These are phyloP conservation scores for Myotis lucifugus DNA, from an alignment of 2,113 vertebrate genomes.

Conservation along the genomic window DNA sequence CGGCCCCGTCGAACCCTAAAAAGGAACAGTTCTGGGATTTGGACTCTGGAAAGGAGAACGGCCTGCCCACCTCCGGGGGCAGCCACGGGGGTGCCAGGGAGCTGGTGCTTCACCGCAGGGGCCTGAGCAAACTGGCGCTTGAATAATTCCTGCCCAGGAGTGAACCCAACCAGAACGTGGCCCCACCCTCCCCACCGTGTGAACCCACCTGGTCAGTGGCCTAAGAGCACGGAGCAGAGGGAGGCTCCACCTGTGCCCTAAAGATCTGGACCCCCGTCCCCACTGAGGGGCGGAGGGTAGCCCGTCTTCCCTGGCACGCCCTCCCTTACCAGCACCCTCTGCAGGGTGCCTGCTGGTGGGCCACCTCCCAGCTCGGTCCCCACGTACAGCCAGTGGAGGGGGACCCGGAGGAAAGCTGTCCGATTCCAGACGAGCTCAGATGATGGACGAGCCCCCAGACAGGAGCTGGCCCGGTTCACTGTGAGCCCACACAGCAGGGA, in stretches of 20 bases:
- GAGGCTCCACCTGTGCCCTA: accelerated
- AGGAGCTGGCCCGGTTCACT: accelerated
- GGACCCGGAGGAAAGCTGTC: not conserved
- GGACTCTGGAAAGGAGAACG: not conserved
- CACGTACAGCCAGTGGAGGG: accelerated
- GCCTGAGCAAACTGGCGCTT: not conserved
- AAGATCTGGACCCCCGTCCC: not conserved
- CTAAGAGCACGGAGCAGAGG: not conserved
- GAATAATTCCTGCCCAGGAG: not conserved
- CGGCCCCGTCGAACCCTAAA: not conserved
- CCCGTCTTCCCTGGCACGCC: not conserved
- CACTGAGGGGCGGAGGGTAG: not conserved
- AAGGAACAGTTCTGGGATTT: not conserved
- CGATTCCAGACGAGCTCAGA: not conserved
- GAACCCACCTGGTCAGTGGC: too few species aligned
- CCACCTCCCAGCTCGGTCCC: not conserved
- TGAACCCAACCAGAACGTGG: not conserved
- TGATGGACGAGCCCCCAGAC: accelerated
- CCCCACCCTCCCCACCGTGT: not conserved
- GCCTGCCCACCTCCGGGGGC: not conserved
- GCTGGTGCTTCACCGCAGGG: not conserved
- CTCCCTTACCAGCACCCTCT: not conserved
- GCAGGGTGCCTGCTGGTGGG: not conserved
- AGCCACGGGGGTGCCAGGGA: not conserved
- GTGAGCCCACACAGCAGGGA: accelerated